These are phyloP conservation scores for Falco novaeseelandiae DNA, from an alignment of 2,797 vertebrate genomes.

Conservation along the genomic window DNA sequence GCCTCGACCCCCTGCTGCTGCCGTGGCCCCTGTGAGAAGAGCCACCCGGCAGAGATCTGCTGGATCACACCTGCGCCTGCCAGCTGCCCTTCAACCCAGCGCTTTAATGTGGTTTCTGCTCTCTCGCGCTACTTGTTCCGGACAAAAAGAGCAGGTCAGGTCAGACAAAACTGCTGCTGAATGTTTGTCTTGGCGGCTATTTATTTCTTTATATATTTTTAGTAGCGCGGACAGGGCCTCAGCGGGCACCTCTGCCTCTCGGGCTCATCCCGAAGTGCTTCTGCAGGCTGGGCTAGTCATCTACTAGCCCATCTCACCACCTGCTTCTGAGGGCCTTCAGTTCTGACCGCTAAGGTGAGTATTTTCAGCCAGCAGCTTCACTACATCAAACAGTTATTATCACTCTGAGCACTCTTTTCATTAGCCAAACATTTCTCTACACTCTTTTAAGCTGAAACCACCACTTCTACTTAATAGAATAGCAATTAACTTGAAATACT, in stretches of 20 bases:
- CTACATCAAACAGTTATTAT: slow-evolving; percentile 22
- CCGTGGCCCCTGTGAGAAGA: neutral
- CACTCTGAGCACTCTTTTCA: slow-evolving; percentile 40
- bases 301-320: neutral
- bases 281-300: neutral
- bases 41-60: neutral
- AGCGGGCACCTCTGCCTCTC: fast-evolving
- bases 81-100: neutral
- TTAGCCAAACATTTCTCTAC: slow-evolving; percentile 51
- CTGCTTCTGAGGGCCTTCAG: neutral
- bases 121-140: neutral
- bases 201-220: neutral
- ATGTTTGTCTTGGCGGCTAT: neutral
- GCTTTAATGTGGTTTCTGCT: slow-evolving; percentile 1
- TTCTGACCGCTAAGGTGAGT: neutral
- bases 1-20: neutral
- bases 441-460: slow-evolving; percentile 33
- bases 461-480: slow-evolving; percentile 57
- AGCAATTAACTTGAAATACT: slow-evolving; percentile 68
- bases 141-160: slow-evolving; percentile 8
- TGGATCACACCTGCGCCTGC: neutral
- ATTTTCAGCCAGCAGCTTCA: neutral
- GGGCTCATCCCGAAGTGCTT: neutral
- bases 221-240: neutral
- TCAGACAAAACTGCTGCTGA: neutral